Evolutionary conservation across 2,797 vertebrate genomes (phyloP), one percentile per base, ranked within the genome.

Genomic region (Echiichthys vipera): DNA sequence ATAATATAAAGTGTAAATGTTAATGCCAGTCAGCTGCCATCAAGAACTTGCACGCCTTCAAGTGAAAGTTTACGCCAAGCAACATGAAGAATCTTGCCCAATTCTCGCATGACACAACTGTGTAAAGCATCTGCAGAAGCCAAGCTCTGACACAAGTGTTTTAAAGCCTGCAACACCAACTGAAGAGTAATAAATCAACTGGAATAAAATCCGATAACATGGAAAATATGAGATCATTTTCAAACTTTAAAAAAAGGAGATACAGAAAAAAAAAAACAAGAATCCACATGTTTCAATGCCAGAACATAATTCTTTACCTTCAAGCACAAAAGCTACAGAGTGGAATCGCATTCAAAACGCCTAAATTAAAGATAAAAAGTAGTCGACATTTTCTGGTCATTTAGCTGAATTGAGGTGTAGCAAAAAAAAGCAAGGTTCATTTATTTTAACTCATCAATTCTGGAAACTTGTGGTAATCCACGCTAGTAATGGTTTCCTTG

Each of bases 121-220:
- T 68, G 78, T 47, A 49, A 67, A 30, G 57, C 55, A 58, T 71
- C 72, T 45, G 32, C 77, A 75, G 77, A 67, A 80, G 85, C 86
- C 83, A 87, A 87, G 57, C 65, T 77, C 64, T 88, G 86, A 88
- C 80, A 84, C 61, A 87, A 76, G 74, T 66, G 72, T 80, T 84
- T 83, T 71, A 82, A 77, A 86, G 42, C 72, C 65, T 49, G 57
- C 58, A 73, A 70, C 46, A 63, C 15, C 2, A 57, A 63, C 47
- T 47, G 32, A 67, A 62, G 15, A 74, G 56, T 36, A 42, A 76
- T 83, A 80, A 78, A 80, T 82, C 79, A 71, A 77, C 37, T 56
- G 34, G 24, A 78, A 57, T 54, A 49, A 76, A 76, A 76, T 80
- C 58, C 46, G 72, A 72, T 46, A 81, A 76, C 74, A 78, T 71